Percentiles rank a stretch among this genome's conserved stretches.
Conservation (phyloP, 2,113 vertebrate species). For the Pithys albifrons region DNA sequence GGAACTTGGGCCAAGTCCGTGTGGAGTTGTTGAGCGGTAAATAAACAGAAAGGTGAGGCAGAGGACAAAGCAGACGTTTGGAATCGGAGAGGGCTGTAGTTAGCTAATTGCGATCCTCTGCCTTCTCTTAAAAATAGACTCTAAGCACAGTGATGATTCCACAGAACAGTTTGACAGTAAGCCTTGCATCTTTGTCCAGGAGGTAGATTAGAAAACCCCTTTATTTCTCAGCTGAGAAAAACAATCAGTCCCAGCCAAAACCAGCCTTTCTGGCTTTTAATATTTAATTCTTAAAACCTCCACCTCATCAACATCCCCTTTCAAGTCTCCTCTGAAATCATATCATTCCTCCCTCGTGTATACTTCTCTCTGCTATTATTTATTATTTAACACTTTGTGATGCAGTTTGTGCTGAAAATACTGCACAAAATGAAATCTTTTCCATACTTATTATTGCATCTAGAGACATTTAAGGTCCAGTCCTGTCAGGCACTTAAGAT, state of each 20-base stretch:
- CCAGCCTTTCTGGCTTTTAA: conserved; percentile 2
- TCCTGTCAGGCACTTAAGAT: not conserved
- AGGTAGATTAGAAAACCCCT: not conserved
- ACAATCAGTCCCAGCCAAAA: not conserved
- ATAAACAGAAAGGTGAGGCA: conserved; percentile 42
- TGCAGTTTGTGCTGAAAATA: conserved; percentile 41
- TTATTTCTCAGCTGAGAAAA: conserved; percentile 21
- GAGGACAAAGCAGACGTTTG: conserved; percentile 47
- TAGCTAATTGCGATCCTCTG: conserved; percentile 39
- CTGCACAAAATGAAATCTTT: not conserved
- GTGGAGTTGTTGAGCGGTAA: not conserved
- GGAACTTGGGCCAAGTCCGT: not conserved
- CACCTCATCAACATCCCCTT: conserved; percentile 50
- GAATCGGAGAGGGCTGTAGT: conserved; percentile 39
- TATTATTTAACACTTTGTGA: conserved; percentile 69
- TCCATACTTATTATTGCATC: not conserved
- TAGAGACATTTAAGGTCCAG: not conserved
- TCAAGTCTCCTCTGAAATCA: conserved; percentile 50
- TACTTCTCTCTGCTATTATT: conserved; percentile 40
- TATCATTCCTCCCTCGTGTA: conserved; percentile 37
- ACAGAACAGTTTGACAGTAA: not conserved
- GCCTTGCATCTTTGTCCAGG: not conserved
- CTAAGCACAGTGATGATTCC: conserved; percentile 21
- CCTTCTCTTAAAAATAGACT: conserved; percentile 60
- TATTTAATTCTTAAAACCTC: conserved; percentile 67